Evolutionary conservation across 2,797 vertebrate species (phyloP).

Genomic region (Tapera naevia): DNA sequence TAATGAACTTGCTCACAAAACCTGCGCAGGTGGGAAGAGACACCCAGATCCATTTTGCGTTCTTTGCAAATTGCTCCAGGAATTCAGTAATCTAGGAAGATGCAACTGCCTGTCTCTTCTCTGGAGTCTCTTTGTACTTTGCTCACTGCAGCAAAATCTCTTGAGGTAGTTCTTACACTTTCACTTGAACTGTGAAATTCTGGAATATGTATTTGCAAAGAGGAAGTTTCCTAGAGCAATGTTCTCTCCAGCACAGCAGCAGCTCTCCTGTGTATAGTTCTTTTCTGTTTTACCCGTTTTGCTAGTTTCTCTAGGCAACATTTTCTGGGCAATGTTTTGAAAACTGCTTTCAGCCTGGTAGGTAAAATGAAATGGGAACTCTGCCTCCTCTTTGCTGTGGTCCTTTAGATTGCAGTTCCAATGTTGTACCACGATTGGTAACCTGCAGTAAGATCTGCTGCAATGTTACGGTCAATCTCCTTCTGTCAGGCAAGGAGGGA

Average conservation of each 20-base stretch:
- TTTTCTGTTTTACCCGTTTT: neutral
- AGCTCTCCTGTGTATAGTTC: neutral
- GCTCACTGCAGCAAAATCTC: neutral
- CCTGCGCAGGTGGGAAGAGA: neutral
- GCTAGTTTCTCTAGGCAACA: neutral
- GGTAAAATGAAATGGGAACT: neutral
- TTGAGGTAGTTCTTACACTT: neutral
- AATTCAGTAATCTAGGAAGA: neutral
- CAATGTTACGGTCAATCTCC: neutral
- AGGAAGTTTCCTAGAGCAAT: neutral
- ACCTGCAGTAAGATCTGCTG: neutral
- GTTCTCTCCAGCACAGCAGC: neutral
- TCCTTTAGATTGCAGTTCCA: neutral
- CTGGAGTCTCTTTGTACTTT: neutral
- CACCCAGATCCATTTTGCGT: neutral
- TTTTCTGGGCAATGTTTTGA: neutral
- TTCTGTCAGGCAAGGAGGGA: neutral
- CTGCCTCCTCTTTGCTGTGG: neutral
- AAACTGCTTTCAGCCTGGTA: neutral
- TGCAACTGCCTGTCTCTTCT: neutral
- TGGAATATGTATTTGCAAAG: neutral
- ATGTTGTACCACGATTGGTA: fast-evolving
- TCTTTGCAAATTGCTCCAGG: neutral
- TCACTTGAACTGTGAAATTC: neutral
- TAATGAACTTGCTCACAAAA: neutral